Evolutionary conservation across 2,888 invertebrate genomes (phyloP).

Genomic region (Macrophya annulata): DNA sequence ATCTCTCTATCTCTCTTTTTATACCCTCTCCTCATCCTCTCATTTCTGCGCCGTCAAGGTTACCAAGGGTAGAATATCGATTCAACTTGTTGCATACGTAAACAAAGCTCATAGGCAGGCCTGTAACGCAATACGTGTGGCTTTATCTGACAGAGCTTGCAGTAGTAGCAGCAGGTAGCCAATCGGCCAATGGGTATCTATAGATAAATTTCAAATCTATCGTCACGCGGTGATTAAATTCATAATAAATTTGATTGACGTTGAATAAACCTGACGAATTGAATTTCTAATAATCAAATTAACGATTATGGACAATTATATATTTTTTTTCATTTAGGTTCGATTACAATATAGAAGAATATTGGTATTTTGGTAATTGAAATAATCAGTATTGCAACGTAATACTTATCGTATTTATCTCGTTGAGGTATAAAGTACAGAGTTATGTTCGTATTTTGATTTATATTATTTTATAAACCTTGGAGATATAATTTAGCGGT

Average conservation of each 20-base stretch:
- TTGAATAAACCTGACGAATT: not conserved
- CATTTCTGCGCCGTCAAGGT: conserved; percentile 50
- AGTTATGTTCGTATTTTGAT: not conserved
- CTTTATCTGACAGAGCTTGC: not conserved
- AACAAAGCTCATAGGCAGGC: conserved; percentile 62
- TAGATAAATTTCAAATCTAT: not conserved
- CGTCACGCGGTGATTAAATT: not conserved
- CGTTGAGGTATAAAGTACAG: not conserved
- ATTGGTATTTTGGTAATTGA: not conserved
- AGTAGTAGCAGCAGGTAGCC: not conserved
- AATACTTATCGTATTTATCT: not conserved
- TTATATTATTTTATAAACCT: not conserved
- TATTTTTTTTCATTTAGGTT: too few relatives aligned
- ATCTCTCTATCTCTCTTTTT: conserved; percentile 49
- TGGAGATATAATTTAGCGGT: not conserved
- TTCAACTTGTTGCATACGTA: conserved; percentile 72
- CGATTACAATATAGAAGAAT: not conserved
- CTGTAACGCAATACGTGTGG: conserved; percentile 38
- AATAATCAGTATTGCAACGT: not conserved
- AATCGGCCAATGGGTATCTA: not conserved
- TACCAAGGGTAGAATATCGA: conserved; percentile 63
- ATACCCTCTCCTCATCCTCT: conserved; percentile 17
- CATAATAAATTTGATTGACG: not conserved
- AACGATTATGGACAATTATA: not conserved
- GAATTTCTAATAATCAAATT: not conserved